Conservation (phyloP, 2,888 invertebrate genomes). For the Synergus gifuensis region DNA sequence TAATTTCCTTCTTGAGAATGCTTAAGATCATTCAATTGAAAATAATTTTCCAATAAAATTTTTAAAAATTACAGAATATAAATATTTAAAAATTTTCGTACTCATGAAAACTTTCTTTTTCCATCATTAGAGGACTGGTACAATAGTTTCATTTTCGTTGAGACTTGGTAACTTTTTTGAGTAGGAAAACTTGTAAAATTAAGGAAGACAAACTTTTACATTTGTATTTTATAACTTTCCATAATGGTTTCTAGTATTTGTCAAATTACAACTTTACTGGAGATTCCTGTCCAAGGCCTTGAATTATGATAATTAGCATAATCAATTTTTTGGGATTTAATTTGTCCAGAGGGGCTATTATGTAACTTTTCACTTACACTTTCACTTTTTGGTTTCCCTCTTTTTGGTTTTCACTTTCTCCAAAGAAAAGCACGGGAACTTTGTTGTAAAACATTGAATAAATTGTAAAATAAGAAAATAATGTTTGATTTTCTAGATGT, state of each 20-base stretch:
- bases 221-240: neutral
- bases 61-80: too few species aligned
- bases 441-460: too few species aligned
- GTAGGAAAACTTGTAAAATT: neutral
- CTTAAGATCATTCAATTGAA: too few species aligned
- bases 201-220: neutral
- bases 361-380: too few species aligned
- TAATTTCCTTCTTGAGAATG: neutral
- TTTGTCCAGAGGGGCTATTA: too few species aligned
- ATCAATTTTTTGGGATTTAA: too few species aligned
- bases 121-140: neutral
- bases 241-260: neutral
- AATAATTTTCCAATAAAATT: too few species aligned
- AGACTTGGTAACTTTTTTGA: neutral
- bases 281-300: too few species aligned
- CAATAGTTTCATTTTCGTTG: neutral
- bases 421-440: too few species aligned
- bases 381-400: too few species aligned
- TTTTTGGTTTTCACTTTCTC: too few species aligned
- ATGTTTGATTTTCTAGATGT: slow-evolving; percentile 82
- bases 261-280: neutral
- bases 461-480: neutral
- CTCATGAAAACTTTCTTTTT: neutral
- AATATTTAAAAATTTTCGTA: neutral
- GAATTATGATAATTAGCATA: too few species aligned